phyloP scores from a whole-genome alignment of 2,797 vertebrate genomes.

The Astyanax mexicanus region DNA sequence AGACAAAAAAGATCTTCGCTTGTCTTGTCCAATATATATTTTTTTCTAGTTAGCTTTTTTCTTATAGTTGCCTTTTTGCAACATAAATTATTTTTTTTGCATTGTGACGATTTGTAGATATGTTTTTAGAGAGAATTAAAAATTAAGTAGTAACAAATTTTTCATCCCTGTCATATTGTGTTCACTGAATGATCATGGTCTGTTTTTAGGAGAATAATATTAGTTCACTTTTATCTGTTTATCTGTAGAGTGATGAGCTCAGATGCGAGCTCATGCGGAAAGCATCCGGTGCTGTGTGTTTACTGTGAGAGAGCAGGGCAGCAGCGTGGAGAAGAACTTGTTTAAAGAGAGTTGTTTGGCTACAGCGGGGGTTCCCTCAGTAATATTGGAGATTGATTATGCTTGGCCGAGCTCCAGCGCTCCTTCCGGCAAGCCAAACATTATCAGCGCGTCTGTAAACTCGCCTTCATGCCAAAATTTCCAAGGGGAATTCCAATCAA shows the following conservation, averaged over 20 bases:
- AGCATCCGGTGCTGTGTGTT: constrained; percentile 34
- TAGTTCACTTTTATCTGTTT: no score
- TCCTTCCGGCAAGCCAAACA: constrained; percentile 76
- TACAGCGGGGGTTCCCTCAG: constrained; percentile 46
- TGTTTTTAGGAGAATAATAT: neutral
- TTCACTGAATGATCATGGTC: constrained; percentile 18
- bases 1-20: no score
- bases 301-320: constrained; percentile 24
- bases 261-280: constrained; percentile 42
- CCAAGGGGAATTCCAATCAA: constrained; percentile 35
- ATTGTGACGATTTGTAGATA: no score
- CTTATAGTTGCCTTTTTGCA: no score
- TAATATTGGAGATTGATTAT: constrained; percentile 71
- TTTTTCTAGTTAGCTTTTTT: no score
- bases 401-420: constrained; percentile 70
- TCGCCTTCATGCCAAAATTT: constrained; percentile 71
- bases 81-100: no score
- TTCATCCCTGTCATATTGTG: no score
- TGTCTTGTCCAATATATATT: no score
- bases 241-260: constrained; percentile 49
- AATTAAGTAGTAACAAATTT: no score
- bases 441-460: constrained; percentile 74
- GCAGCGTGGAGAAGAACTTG: constrained; percentile 33
- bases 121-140: no score
- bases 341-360: constrained; percentile 45